These are phyloP conservation scores for Sinocyclocheilus anshuiensis DNA, from an alignment of 2,113 vertebrate species.

Conservation along the genomic window DNA sequence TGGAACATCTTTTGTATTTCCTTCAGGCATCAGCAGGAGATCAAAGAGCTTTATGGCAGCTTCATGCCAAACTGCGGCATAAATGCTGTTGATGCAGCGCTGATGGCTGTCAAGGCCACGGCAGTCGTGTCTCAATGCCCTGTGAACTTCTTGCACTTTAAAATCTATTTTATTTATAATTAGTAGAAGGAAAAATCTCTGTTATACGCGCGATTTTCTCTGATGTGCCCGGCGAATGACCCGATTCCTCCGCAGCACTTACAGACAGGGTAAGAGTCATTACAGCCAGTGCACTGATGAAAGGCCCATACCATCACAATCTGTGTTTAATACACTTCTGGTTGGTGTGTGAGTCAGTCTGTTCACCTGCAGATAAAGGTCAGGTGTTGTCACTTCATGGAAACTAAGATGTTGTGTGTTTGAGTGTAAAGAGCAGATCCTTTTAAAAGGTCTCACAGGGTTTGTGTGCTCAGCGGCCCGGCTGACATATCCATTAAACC, in stretches of 20 bases:
- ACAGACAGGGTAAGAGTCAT: conserved; percentile 41
- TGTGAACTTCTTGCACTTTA: neutral
- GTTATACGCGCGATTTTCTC: neutral
- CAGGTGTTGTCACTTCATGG: conserved; percentile 58
- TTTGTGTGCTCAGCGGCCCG: conserved; percentile 41
- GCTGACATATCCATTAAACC: conserved; percentile 57
- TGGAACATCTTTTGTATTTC: conserved; percentile 16
- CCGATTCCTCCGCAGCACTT: conserved; percentile 7
- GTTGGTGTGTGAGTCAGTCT: conserved; percentile 60
- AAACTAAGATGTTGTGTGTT: conserved; percentile 43
- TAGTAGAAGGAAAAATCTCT: neutral
- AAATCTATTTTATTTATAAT: conserved; percentile 1
- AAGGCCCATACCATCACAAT: neutral
- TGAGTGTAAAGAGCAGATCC: conserved; percentile 52
- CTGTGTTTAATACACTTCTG: conserved; percentile 38
- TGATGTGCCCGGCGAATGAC: neutral
- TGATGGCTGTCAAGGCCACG: neutral
- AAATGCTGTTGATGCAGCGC: conserved; percentile 6
- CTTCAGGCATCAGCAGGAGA: conserved; percentile 17
- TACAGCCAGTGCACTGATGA: conserved; percentile 42
- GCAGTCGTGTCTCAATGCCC: neutral
- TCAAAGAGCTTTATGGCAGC: conserved; percentile 15
- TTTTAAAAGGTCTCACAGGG: conserved; percentile 58
- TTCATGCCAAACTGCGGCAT: neutral
- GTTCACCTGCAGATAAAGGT: conserved; percentile 64